Evolutionary conservation across 2,113 vertebrate species (phyloP).

Genomic region (Myiozetetes cayanensis): DNA sequence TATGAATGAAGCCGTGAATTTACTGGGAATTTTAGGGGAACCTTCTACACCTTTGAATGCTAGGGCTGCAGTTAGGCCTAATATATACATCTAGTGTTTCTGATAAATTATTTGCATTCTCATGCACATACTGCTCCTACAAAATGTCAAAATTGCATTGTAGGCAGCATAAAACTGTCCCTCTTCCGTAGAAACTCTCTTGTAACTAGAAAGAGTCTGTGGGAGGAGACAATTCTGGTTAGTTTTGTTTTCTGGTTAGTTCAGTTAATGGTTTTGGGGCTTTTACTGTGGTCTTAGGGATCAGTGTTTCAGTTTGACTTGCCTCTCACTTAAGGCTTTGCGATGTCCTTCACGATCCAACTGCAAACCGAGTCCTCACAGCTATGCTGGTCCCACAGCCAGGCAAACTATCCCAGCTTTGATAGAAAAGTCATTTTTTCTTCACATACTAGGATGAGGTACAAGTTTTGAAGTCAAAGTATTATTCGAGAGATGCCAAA

Average conservation of each 20-base stretch:
- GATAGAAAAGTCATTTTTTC: not conserved
- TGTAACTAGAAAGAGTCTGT: not conserved
- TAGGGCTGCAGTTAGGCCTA: not conserved
- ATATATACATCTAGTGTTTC: not conserved
- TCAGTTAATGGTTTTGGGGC: not conserved
- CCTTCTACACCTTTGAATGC: not conserved
- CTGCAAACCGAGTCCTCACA: not conserved
- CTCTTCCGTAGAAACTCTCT: not conserved
- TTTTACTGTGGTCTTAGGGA: not conserved
- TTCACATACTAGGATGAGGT: not conserved
- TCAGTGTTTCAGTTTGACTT: not conserved
- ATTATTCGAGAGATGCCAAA: conserved; percentile 5
- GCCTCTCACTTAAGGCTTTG: not conserved
- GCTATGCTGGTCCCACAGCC: not conserved
- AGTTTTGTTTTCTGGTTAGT: too few species aligned
- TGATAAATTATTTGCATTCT: not conserved
- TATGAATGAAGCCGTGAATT: not conserved
- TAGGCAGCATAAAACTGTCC: not conserved
- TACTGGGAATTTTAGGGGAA: not conserved
- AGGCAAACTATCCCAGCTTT: not conserved
- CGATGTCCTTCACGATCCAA: not conserved
- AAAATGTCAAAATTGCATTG: not conserved
- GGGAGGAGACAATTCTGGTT: not conserved
- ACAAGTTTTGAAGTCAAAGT: conserved; percentile 5
- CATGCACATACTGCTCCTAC: not conserved